Percentiles rank a stretch among this genome's conserved stretches.
Evolutionary conservation across 2,797 vertebrate species (phyloP).

Genomic region (Melanotaenia pygmaea): DNA sequence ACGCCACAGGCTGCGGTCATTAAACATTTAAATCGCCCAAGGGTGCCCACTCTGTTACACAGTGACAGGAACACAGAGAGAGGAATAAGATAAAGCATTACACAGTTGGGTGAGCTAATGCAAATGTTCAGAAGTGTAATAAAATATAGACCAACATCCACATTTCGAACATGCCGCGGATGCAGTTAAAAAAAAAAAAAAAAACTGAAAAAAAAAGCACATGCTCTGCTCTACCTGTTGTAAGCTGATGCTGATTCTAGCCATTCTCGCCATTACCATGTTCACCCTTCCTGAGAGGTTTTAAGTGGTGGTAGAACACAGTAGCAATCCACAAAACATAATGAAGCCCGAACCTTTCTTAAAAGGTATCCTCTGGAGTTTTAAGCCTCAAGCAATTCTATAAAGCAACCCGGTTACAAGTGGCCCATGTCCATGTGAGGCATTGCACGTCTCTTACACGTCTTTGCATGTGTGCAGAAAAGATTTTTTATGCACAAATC

Average conservation of each 20-base stretch:
- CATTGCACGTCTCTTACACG: not conserved
- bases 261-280: slow-evolving; percentile 1
- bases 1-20: slow-evolving; percentile 57
- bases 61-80: slow-evolving; percentile 41
- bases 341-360: slow-evolving; percentile 16
- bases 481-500: not conserved
- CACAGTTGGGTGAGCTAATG: slow-evolving; percentile 21
- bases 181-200: not conserved
- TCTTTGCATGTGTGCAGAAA: not conserved
- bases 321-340: slow-evolving; percentile 2
- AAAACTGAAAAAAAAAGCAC: too few relatives aligned
- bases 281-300: slow-evolving; percentile 9
- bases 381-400: slow-evolving; percentile 5
- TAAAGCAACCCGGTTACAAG: slow-evolving; percentile 6
- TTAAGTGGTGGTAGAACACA: slow-evolving; percentile 11
- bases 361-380: slow-evolving; percentile 21
- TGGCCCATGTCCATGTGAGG: not conserved
- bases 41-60: slow-evolving; percentile 55
- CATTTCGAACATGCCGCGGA: not conserved
- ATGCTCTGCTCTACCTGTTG: not conserved
- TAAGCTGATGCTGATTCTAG: not conserved
- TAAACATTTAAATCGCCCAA: slow-evolving; percentile 72
- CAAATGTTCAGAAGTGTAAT: slow-evolving; percentile 15
- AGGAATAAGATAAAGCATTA: slow-evolving; percentile 41
- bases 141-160: slow-evolving; percentile 9